phyloP scores from a whole-genome alignment of 2,797 vertebrate species.

The Adrianichthys oophorus region DNA sequence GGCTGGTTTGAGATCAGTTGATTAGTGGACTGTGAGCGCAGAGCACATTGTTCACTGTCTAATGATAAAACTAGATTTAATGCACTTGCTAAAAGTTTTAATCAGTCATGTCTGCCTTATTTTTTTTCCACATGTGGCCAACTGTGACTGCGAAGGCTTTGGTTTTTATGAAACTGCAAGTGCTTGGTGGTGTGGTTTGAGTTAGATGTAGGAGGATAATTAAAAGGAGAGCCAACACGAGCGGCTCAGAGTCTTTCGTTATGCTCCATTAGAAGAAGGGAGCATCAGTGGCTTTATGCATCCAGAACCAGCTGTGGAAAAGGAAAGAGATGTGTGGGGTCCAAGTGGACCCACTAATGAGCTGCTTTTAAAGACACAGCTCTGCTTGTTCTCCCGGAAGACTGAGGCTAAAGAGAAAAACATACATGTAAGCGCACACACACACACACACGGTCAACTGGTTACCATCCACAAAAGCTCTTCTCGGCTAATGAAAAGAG shows the following conservation, averaged over 20 bases:
- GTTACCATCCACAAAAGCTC: constrained; percentile 37
- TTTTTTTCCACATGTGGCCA: background rate
- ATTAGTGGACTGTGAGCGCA: too few species aligned
- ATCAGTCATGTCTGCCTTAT: too few species aligned
- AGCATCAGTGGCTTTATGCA: constrained; percentile 54
- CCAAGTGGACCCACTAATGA: constrained; percentile 70
- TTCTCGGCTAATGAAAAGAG: constrained; percentile 55
- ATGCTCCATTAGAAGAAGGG: constrained; percentile 65
- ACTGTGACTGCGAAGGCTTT: background rate
- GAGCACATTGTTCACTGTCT: too few species aligned
- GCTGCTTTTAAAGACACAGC: constrained; percentile 63
- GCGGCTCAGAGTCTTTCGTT: constrained; percentile 43
- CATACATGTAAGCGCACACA: constrained; percentile 18
- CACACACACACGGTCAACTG: constrained; percentile 26
- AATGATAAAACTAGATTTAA: too few species aligned
- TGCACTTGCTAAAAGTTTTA: too few species aligned
- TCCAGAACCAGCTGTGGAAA: constrained; percentile 47
- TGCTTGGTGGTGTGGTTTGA: constrained; percentile 21
- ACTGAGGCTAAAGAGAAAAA: constrained; percentile 35
- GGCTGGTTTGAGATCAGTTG: too few species aligned
- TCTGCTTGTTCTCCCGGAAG: constrained; percentile 39
- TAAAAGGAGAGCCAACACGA: constrained; percentile 60
- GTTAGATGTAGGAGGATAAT: constrained; percentile 55
- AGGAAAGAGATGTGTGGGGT: constrained; percentile 58
- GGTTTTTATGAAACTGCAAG: constrained; percentile 22